phyloP scores from a whole-genome alignment of 2,888 invertebrate species.

The Scrobipalpa costella region DNA sequence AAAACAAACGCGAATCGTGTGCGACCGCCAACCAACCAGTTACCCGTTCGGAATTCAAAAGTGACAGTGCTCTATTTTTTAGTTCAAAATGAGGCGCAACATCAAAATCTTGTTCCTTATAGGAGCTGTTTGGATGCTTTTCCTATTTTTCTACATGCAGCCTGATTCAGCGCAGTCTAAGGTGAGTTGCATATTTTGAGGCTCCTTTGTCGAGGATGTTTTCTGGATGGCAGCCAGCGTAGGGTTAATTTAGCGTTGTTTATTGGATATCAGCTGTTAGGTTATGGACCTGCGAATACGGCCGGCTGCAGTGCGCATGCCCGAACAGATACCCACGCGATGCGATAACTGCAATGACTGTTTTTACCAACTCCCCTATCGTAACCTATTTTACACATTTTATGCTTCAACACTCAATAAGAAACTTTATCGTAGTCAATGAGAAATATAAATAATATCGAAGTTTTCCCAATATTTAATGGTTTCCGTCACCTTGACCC shows the following conservation, averaged over 20 bases:
- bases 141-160: constrained; percentile 74
- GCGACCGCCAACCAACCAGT: constrained; percentile 8
- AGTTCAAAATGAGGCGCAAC: constrained; percentile 67
- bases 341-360: constrained; percentile 50
- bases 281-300: constrained; percentile 37
- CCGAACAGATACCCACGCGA: constrained; percentile 45
- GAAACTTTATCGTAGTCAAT: neutral
- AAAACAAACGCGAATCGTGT: constrained; percentile 45
- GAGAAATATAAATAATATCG: neutral
- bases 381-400: neutral
- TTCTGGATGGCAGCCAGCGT: constrained; percentile 26
- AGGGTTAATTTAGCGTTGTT: constrained; percentile 29
- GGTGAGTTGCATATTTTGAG: constrained; percentile 49
- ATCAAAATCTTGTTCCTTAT: constrained; percentile 70
- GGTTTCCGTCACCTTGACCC: constrained; percentile 1
- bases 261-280: constrained; percentile 48
- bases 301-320: constrained; percentile 63
- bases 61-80: constrained; percentile 23
- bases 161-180: constrained; percentile 66
- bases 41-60: constrained; percentile 20
- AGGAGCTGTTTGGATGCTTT: constrained; percentile 72
- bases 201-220: constrained; percentile 20
- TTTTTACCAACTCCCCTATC: constrained; percentile 21
- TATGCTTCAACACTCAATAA: neutral
- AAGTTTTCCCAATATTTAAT: neutral